phyloP scores from a whole-genome alignment of 2,888 invertebrate species.

The Seira musarum region DNA sequence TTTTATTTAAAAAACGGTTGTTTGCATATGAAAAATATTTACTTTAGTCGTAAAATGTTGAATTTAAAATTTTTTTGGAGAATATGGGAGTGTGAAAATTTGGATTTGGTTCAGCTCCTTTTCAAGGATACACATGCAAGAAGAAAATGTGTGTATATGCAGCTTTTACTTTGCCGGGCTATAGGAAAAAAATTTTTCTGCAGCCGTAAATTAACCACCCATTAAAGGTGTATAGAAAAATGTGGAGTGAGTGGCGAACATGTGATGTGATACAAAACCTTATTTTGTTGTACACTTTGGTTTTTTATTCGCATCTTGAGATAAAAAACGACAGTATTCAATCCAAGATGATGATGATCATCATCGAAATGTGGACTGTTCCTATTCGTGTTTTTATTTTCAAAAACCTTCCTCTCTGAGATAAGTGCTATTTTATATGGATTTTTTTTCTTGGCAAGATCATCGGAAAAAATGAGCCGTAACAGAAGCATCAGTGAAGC shows the following conservation, averaged over 20 bases:
- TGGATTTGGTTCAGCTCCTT: constrained; percentile 58
- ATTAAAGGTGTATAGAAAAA: constrained; percentile 42
- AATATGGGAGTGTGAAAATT: constrained; percentile 56
- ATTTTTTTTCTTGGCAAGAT: constrained; percentile 51
- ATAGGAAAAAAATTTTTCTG: neutral
- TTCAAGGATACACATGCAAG: constrained; percentile 41
- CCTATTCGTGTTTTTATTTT: too few relatives aligned
- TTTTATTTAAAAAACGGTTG: too few relatives aligned
- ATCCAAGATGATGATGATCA: constrained; percentile 7
- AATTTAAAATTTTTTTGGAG: constrained; percentile 33
- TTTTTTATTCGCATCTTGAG: too few relatives aligned
- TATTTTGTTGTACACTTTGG: too few relatives aligned
- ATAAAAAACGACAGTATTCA: too few relatives aligned
- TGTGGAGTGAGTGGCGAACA: constrained; percentile 7
- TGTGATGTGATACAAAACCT: neutral
- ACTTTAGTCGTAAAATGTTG: too few relatives aligned
- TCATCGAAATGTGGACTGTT: too few relatives aligned
- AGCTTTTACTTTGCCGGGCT: too few relatives aligned
- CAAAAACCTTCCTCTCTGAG: too few relatives aligned
- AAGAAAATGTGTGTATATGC: too few relatives aligned
- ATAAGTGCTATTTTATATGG: constrained; percentile 40
- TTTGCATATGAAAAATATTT: too few relatives aligned
- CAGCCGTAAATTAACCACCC: constrained; percentile 59
- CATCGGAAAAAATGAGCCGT: constrained; percentile 49
- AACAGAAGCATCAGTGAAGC: constrained; percentile 28